These are phyloP conservation scores for Philereme transversata DNA, from an alignment of 2,888 invertebrate species.

Conservation along the genomic window DNA sequence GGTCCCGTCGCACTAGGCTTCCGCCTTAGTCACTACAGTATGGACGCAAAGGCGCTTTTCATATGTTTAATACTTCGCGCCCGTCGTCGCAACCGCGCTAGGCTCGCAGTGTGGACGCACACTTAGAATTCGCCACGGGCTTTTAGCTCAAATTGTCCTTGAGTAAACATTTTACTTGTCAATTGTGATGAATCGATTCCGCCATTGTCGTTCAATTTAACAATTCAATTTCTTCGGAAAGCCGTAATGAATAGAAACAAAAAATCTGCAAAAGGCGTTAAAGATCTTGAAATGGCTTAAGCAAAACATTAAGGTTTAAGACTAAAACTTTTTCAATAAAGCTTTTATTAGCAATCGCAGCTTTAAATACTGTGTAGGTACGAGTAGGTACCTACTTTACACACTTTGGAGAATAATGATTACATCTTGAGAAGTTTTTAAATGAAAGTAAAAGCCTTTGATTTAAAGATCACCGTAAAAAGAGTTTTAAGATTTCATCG, in stretches of 20 bases:
- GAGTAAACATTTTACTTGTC: conserved; percentile 79
- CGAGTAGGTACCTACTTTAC: conserved; percentile 1
- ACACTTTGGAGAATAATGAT: conserved; percentile 2
- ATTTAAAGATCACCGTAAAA: background rate
- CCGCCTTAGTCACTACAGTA: no score
- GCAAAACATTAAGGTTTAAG: no score
- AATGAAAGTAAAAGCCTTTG: background rate
- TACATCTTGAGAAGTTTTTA: background rate
- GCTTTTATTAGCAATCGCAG: conserved; percentile 10
- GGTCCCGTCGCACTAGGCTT: no score
- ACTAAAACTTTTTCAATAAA: conserved; percentile 17
- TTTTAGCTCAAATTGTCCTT: conserved; percentile 76
- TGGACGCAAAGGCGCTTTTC: no score
- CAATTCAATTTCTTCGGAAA: conserved; percentile 72
- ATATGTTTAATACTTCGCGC: no score
- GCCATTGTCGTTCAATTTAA: conserved; percentile 56
- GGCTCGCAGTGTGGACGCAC: no score
- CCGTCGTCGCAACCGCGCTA: no score
- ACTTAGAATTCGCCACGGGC: conserved; percentile 72
- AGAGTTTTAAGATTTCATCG: conserved; percentile 1
- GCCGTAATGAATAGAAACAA: conserved; percentile 38
- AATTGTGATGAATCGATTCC: conserved; percentile 74
- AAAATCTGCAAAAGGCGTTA: conserved; percentile 35
- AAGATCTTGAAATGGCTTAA: conserved; percentile 30
- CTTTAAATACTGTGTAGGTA: conserved; percentile 10